Evolutionary conservation across 2,888 invertebrate genomes (phyloP).

Genomic region (Meganola albula): DNA sequence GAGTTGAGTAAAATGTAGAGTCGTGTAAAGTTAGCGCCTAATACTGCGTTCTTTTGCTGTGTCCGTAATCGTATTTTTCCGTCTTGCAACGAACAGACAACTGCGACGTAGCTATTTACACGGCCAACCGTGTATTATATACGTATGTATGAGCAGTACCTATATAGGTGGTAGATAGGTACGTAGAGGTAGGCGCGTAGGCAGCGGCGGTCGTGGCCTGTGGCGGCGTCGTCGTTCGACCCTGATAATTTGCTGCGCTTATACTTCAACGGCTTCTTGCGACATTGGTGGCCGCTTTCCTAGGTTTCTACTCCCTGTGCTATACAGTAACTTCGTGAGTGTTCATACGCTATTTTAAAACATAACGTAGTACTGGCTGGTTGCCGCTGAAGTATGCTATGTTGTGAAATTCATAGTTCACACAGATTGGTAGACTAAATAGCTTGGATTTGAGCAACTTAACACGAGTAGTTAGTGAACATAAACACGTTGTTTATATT

Average conservation of each 20-base stretch:
- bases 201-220: slow-evolving; percentile 54
- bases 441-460: too few species aligned
- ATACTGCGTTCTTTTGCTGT: slow-evolving; percentile 53
- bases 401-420: slow-evolving; percentile 8
- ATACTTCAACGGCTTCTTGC: slow-evolving; percentile 76
- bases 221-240: slow-evolving; percentile 62
- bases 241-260: slow-evolving; percentile 76
- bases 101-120: slow-evolving; percentile 47
- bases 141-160: slow-evolving; percentile 4
- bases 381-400: slow-evolving; percentile 9
- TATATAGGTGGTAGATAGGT: slow-evolving; percentile 36
- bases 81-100: slow-evolving; percentile 38
- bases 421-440: too few species aligned
- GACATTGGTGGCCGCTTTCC: slow-evolving; percentile 61
- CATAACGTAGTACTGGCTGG: slow-evolving; percentile 9
- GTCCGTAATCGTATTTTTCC: slow-evolving; percentile 61
- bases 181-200: slow-evolving; percentile 57
- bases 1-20: too few species aligned
- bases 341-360: slow-evolving; percentile 9
- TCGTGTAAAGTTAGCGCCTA: too few species aligned
- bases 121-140: slow-evolving; percentile 36
- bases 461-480: too few species aligned
- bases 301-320: slow-evolving; percentile 54
- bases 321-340: slow-evolving; percentile 31
- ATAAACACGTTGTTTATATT: too few species aligned